Evolutionary conservation across 92 coral and sea anemone genomes (phyloP).

Genomic region (Pocillopora meandrina): DNA sequence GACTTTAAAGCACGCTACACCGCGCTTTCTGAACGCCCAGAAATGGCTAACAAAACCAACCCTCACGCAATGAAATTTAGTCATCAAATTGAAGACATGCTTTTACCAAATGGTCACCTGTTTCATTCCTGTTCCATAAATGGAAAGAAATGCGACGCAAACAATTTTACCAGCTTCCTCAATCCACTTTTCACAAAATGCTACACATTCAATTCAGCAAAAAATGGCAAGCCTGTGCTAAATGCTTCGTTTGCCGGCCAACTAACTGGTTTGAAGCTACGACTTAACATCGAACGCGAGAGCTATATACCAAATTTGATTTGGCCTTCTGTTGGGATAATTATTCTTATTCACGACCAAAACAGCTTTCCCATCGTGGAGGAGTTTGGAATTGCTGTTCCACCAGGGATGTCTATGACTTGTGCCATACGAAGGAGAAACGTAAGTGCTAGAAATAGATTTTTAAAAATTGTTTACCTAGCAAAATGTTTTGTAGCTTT

Average conservation of each 20-base stretch:
- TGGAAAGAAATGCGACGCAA: conserved; percentile 35
- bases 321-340: conserved; percentile 45
- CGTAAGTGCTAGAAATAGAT: conserved; percentile 28
- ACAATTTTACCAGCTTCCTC: conserved; percentile 42
- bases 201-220: conserved; percentile 60
- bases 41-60: neutral
- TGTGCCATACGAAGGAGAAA: conserved; percentile 53
- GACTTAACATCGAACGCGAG: conserved; percentile 55
- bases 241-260: conserved; percentile 30
- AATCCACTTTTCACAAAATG: conserved; percentile 42
- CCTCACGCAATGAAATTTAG: neutral
- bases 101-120: conserved; percentile 18
- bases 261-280: conserved; percentile 49
- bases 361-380: conserved; percentile 57
- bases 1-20: neutral
- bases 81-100: conserved; percentile 55
- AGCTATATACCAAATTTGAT: conserved; percentile 10
- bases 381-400: conserved; percentile 63
- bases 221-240: conserved; percentile 17
- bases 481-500: too few relatives aligned
- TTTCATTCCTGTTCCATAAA: conserved; percentile 30
- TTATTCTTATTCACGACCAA: conserved; percentile 64
- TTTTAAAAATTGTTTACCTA: too few relatives aligned
- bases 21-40: neutral
- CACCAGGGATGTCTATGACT: conserved; percentile 64